Conservation (phyloP, 2,113 vertebrate genomes). For the Jacana jacana region DNA sequence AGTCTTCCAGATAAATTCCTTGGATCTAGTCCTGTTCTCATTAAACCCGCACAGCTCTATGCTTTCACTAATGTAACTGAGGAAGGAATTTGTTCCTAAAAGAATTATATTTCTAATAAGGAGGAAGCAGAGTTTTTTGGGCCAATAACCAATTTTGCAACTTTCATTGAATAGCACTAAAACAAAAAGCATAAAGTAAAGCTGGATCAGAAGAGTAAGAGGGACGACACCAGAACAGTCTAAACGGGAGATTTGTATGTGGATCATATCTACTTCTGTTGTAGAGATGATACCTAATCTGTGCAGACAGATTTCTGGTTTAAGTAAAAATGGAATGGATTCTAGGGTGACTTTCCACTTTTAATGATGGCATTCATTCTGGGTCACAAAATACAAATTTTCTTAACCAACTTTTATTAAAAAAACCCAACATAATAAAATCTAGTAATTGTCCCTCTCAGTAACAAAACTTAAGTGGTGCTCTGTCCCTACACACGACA, state of each 20-base stretch:
- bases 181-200: not conserved
- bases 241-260: not conserved
- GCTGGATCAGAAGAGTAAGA: not conserved
- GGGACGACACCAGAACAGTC: not conserved
- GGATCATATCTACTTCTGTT: not conserved
- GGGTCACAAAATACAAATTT: not conserved
- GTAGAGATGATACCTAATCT: not conserved
- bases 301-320: not conserved
- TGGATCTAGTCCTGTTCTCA: slow-evolving; percentile 37
- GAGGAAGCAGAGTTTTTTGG: not conserved
- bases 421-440: not conserved
- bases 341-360: not conserved
- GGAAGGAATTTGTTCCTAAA: slow-evolving; percentile 13
- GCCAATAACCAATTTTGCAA: not conserved
- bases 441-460: not conserved
- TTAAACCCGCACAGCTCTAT: not conserved
- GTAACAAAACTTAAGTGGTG: not conserved
- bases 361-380: not conserved
- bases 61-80: not conserved
- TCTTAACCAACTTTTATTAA: not conserved
- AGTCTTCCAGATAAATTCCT: slow-evolving; percentile 43
- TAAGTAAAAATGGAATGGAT: not conserved
- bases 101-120: slow-evolving; percentile 32
- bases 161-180: not conserved
- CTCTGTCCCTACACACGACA: not conserved